Evolutionary conservation across 2,797 vertebrate species (phyloP).

Genomic region (Melanotaenia pygmaea): DNA sequence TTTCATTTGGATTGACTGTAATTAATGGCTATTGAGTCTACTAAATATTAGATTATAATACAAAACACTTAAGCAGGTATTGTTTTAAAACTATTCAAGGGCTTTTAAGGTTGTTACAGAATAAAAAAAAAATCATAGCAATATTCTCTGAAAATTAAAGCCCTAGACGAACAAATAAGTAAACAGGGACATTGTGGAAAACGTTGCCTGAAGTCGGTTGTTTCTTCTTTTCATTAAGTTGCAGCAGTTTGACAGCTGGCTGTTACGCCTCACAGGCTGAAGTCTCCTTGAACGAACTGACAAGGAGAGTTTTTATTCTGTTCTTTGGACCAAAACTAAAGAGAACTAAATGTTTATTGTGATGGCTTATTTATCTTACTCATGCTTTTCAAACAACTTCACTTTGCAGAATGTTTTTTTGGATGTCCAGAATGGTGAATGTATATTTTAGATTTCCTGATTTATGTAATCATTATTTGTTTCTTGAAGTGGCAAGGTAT

Average conservation of each 20-base stretch:
- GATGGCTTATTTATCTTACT: constrained; percentile 24
- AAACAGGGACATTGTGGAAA: constrained; percentile 7
- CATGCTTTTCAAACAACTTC: constrained; percentile 9
- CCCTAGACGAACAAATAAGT: constrained; percentile 17
- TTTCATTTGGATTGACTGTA: neutral
- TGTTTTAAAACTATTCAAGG: constrained; percentile 30
- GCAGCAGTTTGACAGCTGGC: constrained; percentile 34
- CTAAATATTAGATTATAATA: neutral
- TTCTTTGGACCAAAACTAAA: constrained; percentile 17
- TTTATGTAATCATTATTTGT: neutral
- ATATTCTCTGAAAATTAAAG: constrained; percentile 10
- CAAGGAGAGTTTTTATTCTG: constrained; percentile 42
- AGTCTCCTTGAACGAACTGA: constrained; percentile 48
- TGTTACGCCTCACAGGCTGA: constrained; percentile 29
- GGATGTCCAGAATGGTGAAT: neutral
- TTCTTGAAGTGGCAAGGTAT: neutral
- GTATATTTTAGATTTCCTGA: neutral
- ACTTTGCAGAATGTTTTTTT: constrained; percentile 7
- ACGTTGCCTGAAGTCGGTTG: constrained; percentile 11
- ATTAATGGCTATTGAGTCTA: neutral
- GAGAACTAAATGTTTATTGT: constrained; percentile 35
- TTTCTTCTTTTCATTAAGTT: constrained; percentile 25
- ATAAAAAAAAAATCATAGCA: constrained; percentile 1
- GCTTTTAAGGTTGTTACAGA: neutral
- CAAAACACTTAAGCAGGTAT: neutral